Evolutionary conservation across 1,140 invertebrate species (phyloP).

Genomic region (Bombus picipes): DNA sequence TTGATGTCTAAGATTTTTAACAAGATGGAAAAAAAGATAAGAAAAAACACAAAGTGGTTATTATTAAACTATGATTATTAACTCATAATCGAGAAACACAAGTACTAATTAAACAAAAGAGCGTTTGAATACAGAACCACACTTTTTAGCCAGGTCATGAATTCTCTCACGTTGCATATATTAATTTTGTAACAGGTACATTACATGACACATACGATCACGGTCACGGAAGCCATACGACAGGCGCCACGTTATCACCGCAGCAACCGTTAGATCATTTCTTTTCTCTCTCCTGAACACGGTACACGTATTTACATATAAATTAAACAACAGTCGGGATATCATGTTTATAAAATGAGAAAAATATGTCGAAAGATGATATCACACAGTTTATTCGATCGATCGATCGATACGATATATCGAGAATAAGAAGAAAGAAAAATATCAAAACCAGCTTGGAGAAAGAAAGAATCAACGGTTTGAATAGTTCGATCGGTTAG

Average conservation of each 20-base stretch:
- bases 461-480: conserved; percentile 11
- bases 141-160: conserved; percentile 73
- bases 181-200: conserved; percentile 71
- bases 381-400: not conserved
- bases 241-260: conserved; percentile 8
- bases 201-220: conserved; percentile 66
- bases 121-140: conserved; percentile 65
- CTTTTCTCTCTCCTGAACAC: not conserved
- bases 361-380: not conserved
- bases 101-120: conserved; percentile 70
- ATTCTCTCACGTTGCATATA: conserved; percentile 74
- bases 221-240: conserved; percentile 52
- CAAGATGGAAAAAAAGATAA: conserved; percentile 54
- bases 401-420: not conserved
- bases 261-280: not conserved
- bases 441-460: not conserved
- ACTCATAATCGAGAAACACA: conserved; percentile 71
- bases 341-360: not conserved
- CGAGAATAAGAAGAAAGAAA: too few relatives aligned
- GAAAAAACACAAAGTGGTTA: conserved; percentile 69
- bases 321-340: not conserved
- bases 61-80: conserved; percentile 75
- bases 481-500: not conserved
- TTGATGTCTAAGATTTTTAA: conserved; percentile 82
- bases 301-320: not conserved